Evolutionary conservation across 2,888 invertebrate species (phyloP).

Genomic region (Hypsopygia costalis): DNA sequence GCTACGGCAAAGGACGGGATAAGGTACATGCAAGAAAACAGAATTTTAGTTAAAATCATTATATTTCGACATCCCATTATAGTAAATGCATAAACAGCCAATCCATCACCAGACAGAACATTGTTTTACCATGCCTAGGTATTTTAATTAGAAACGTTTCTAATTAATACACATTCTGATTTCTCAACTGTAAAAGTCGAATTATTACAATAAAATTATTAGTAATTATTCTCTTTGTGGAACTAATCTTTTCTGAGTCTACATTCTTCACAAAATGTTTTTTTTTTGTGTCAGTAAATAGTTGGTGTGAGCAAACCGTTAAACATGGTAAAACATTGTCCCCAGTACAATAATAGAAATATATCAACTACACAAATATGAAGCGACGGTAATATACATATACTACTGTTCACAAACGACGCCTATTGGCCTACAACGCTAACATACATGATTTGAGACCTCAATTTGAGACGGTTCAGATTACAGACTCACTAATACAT

Average conservation of each 20-base stretch:
- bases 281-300: neutral
- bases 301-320: slow-evolving; percentile 3
- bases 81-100: slow-evolving; percentile 64
- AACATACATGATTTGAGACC: neutral
- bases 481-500: neutral
- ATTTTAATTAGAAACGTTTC: no score
- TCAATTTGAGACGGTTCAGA: neutral
- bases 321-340: slow-evolving; percentile 36
- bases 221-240: no score
- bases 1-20: slow-evolving; percentile 50
- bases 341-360: slow-evolving; percentile 34
- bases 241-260: no score
- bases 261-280: no score
- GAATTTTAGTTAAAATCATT: slow-evolving; percentile 62
- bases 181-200: no score
- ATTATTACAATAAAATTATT: no score
- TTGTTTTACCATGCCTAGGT: slow-evolving; percentile 38
- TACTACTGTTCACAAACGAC: slow-evolving; percentile 19
- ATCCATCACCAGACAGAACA: slow-evolving; percentile 44
- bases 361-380: slow-evolving; percentile 48
- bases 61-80: slow-evolving; percentile 72
- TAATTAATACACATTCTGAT: no score
- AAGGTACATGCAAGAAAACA: slow-evolving; percentile 76
- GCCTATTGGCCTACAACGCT: neutral
- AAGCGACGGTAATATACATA: slow-evolving; percentile 46